phyloP scores from a whole-genome alignment of 1,140 invertebrate genomes.

The Gerris buenoi region DNA sequence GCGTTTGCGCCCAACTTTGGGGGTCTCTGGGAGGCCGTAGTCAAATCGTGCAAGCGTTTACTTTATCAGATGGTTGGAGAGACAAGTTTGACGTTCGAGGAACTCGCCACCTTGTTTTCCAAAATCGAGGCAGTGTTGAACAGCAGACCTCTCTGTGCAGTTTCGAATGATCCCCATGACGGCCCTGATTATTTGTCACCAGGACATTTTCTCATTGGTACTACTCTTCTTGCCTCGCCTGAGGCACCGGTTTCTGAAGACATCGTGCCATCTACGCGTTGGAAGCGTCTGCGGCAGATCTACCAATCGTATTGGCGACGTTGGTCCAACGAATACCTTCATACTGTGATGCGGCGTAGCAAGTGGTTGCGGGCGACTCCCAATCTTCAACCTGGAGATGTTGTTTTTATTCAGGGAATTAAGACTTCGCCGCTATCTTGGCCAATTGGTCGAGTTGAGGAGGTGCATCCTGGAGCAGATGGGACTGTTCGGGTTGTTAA shows the following conservation, averaged over 20 bases:
- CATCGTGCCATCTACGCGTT: too few relatives aligned
- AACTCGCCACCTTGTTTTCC: too few relatives aligned
- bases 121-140: slow-evolving; percentile 29
- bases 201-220: slow-evolving; percentile 25
- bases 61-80: slow-evolving; percentile 20
- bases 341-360: slow-evolving; percentile 7
- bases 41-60: slow-evolving; percentile 23
- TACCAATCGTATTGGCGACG: slow-evolving; percentile 11
- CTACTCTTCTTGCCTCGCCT: too few relatives aligned
- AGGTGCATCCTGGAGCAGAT: too few relatives aligned
- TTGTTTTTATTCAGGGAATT: slow-evolving; percentile 3
- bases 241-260: too few relatives aligned
- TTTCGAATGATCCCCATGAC: too few relatives aligned
- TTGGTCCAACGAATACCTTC: slow-evolving; percentile 12
- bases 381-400: slow-evolving; percentile 7
- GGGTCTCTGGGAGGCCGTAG: slow-evolving; percentile 18
- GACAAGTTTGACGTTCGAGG: slow-evolving; percentile 23
- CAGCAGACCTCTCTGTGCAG: slow-evolving; percentile 28
- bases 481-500: too few relatives aligned
- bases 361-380: slow-evolving; percentile 6
- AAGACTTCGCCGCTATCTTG: neutral
- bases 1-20: slow-evolving; percentile 12
- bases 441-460: too few relatives aligned
- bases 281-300: slow-evolving; percentile 11
- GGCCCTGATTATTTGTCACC: too few relatives aligned